Base-by-base conservation (phyloP, 1,140 invertebrate genomes). In the Ceratina japonica region DNA sequence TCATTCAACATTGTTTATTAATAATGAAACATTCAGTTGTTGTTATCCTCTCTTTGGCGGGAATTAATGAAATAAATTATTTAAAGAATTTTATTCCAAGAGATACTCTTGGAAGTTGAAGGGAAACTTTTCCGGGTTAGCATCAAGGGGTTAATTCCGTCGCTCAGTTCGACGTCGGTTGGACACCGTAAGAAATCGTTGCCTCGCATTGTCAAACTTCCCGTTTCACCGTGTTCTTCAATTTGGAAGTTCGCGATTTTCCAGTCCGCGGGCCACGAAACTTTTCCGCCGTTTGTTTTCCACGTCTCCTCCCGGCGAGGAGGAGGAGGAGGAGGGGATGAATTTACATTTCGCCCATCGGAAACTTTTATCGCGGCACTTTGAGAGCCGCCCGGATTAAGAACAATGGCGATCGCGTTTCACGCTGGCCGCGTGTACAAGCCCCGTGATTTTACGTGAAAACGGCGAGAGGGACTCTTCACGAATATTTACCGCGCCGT, bases 241-340 rank as follows among this genome's bases (percentile, higher is more conserved):
- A 58, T 75, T 58, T n/a, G 74, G 20, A 59, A 69, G 52, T 37
- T 24, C n/a, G 31, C 74, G 74, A 69, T 75, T 75, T 69, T 75
- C 52, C 64, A n/a, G 31, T 31, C 10, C 37, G 13, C 15, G 31
- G 16, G 31, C 54, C 22, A 37, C 31, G 64, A 69, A 75, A 75
- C 63, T 68, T 68, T 59, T 37, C 52, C 64, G 15, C 15, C 18
- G 22, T 59, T 75, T 75, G 20, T 75, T 68, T 59, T 49, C 15
- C 74, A 22, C 73, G 63, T 75, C 74, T 51, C 54, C 64, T 69
- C 59, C 31, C n/a, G 18, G 24, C n/a, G n/a, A n/a, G n/a, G n/a
- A n/a, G n/a, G n/a, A n/a, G n/a, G n/a, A n/a, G n/a, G n/a, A n/a
- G n/a, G n/a, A n/a, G 20, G 4, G 4, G 62, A 75, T 44, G 64